Percentiles rank a stretch among this genome's conserved stretches.
phyloP scores from a whole-genome alignment of 2,113 vertebrate genomes.

The Psittacus erithacus region DNA sequence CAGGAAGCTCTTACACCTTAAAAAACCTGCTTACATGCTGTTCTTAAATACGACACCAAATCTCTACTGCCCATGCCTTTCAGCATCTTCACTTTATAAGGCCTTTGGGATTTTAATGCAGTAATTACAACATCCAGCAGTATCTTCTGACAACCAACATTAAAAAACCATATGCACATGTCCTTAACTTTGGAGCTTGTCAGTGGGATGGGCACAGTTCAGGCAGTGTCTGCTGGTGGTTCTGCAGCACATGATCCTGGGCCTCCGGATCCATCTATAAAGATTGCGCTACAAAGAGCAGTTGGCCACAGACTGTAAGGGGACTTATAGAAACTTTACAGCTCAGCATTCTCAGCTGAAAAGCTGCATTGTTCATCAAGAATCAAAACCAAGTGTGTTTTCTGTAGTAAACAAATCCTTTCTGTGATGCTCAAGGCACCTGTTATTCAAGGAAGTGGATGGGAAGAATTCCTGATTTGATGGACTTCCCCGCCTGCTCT shows the following conservation, averaged over 20 bases:
- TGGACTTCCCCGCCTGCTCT: neutral
- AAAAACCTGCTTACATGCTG: neutral
- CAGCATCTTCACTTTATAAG: neutral
- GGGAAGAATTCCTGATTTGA: neutral
- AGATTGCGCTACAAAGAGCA: neutral
- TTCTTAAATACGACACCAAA: neutral
- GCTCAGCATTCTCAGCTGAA: neutral
- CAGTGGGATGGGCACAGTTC: neutral
- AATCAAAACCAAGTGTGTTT: conserved; percentile 6
- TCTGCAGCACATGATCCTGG: neutral
- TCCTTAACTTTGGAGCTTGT: neutral
- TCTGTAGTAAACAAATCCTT: neutral
- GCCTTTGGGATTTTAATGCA: neutral
- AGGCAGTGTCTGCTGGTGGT: neutral
- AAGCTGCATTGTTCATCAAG: neutral
- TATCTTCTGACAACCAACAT: neutral
- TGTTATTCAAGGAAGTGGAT: neutral
- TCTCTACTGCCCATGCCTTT: neutral
- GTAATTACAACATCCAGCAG: neutral
- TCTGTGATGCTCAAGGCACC: neutral
- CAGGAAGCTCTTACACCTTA: neutral
- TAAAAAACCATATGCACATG: neutral
- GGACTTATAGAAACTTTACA: neutral
- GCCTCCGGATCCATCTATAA: neutral
- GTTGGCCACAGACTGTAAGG: neutral